Conservation (phyloP, 2,797 vertebrate species). For the Melanotaenia pygmaea region DNA sequence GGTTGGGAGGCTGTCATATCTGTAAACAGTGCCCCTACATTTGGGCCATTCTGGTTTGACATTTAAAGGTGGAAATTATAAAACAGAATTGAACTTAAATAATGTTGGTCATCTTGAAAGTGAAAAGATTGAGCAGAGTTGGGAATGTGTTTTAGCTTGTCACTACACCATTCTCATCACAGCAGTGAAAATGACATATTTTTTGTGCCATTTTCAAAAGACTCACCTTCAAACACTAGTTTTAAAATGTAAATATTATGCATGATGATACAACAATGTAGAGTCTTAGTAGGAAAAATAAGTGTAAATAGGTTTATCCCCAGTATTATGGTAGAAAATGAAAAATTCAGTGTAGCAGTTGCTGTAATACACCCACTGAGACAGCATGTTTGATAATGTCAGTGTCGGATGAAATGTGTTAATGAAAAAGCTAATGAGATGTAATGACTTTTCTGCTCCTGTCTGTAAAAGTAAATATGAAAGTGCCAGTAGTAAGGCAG, state of each 20-base stretch:
- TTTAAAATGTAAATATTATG: constrained; percentile 22
- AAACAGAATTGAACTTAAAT: constrained; percentile 12
- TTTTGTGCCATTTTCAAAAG: constrained; percentile 42
- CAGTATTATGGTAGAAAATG: constrained; percentile 24
- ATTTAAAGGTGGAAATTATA: constrained; percentile 45
- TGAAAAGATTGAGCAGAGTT: background rate
- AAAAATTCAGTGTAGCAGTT: constrained; percentile 32
- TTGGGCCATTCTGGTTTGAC: constrained; percentile 41
- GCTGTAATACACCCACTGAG: constrained; percentile 46
- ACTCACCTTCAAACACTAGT: constrained; percentile 1
- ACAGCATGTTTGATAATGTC: constrained; percentile 69
- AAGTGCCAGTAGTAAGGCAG: constrained; percentile 77
- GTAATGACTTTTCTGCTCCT: constrained; percentile 86
- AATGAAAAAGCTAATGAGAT: constrained; percentile 84
- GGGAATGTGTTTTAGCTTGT: background rate
- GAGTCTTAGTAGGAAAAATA: constrained; percentile 9
- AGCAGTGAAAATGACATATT: background rate
- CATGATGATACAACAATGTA: constrained; percentile 5
- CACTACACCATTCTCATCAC: constrained; percentile 9
- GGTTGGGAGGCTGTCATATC: constrained; percentile 41
- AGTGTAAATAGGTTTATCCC: constrained; percentile 26
- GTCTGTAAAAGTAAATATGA: constrained; percentile 86
- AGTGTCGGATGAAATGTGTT: constrained; percentile 77
- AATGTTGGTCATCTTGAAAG: no score
- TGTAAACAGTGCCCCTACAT: constrained; percentile 41